phyloP scores from a whole-genome alignment of 2,797 vertebrate genomes.

The Cossypha heuglini region DNA sequence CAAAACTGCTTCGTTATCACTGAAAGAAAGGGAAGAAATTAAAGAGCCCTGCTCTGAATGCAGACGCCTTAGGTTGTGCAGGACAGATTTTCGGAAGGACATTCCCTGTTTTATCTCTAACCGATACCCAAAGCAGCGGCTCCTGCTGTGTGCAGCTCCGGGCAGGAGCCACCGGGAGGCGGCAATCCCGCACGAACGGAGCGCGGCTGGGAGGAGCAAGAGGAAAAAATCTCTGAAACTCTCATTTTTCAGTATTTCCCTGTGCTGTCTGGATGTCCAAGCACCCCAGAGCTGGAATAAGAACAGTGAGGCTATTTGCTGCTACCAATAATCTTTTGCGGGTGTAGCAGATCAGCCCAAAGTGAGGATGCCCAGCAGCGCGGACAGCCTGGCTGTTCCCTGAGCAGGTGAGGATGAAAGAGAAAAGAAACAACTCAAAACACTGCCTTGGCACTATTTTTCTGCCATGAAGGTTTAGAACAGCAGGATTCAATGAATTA shows the following conservation, averaged over 20 bases:
- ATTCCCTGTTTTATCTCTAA: rapidly evolving
- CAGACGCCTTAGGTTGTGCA: neutral
- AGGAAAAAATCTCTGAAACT: neutral
- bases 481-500: rapidly evolving
- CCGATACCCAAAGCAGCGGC: rapidly evolving
- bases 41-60: rapidly evolving
- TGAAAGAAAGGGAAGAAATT: neutral
- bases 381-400: rapidly evolving
- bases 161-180: neutral
- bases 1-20: neutral
- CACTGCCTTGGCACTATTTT: rapidly evolving
- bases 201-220: rapidly evolving
- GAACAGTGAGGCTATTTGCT: neutral
- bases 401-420: rapidly evolving
- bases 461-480: neutral
- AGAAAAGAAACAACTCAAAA: neutral
- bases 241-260: neutral
- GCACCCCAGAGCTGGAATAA: neutral
- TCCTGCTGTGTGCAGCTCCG: neutral
- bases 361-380: rapidly evolving
- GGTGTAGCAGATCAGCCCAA: neutral
- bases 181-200: neutral
- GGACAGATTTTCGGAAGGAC: rapidly evolving
- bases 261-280: neutral
- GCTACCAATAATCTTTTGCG: neutral